Conservation (phyloP, 92 coral and sea anemone species). For the Umimayanthus chanpuru region DNA sequence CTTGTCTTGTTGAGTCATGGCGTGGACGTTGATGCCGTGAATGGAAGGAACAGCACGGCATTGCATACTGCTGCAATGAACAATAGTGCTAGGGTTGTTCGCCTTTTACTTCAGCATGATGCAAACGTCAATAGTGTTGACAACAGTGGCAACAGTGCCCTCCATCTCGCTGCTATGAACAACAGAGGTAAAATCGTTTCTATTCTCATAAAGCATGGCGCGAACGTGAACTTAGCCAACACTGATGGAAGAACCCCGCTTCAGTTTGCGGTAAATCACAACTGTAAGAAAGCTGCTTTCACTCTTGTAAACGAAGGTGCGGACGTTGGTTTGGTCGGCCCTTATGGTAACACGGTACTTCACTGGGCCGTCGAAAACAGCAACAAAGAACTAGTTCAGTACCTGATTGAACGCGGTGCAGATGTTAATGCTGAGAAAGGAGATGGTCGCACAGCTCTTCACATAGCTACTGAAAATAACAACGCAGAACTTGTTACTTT, state of each 20-base stretch:
- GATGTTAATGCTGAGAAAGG: neutral
- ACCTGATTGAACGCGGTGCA: neutral
- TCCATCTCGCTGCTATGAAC: constrained; percentile 12
- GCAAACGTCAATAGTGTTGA: neutral
- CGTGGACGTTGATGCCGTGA: neutral
- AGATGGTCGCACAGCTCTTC: neutral
- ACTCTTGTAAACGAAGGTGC: constrained; percentile 1
- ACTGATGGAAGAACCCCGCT: neutral
- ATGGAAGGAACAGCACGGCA: neutral
- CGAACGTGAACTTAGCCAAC: neutral
- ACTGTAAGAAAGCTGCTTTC: neutral
- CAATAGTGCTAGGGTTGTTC: neutral
- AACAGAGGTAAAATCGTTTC: constrained; percentile 22
- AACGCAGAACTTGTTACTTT: no score
- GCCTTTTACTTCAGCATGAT: neutral
- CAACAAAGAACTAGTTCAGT: neutral
- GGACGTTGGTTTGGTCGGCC: neutral
- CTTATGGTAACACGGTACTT: neutral
- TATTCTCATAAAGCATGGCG: neutral
- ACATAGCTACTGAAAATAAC: neutral
- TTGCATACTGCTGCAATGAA: constrained; percentile 10
- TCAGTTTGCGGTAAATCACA: constrained; percentile 1
- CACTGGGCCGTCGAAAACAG: neutral
- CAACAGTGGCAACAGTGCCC: neutral
- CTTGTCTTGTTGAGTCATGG: constrained; percentile 5